Evolutionary conservation across 35 echinoderm and acorn worm species (phyloP).

Genomic region (Heliocidaris erythrogramma): DNA sequence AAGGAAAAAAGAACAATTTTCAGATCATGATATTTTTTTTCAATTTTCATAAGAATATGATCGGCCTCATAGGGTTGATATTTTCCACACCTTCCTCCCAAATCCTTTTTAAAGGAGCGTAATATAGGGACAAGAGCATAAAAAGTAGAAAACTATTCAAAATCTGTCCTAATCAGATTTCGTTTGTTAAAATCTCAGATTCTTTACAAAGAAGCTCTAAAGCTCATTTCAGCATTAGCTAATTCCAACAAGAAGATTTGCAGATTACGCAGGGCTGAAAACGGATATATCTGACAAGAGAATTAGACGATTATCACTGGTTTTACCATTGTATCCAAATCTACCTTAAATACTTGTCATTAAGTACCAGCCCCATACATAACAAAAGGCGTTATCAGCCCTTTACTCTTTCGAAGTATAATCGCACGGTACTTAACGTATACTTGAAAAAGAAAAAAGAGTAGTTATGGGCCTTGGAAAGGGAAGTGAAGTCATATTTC

Average conservation of each 20-base stretch:
- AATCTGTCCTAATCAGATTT: constrained; percentile 22
- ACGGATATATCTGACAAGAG: constrained; percentile 43
- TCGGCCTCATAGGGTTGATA: neutral
- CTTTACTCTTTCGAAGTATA: neutral
- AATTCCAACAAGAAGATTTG: constrained; percentile 41
- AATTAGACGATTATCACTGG: constrained; percentile 33
- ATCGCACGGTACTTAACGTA: constrained; percentile 8
- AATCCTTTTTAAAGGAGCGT: neutral
- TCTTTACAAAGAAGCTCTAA: neutral
- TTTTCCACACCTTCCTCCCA: neutral
- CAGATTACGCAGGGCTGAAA: neutral
- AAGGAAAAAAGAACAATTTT: neutral
- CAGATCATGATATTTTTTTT: neutral
- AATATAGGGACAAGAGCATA: neutral
- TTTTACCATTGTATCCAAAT: neutral
- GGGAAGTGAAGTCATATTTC: neutral
- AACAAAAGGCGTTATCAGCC: neutral
- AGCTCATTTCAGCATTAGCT: constrained; percentile 43
- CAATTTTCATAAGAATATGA: no score
- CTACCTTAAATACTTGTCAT: neutral
- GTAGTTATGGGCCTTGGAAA: neutral
- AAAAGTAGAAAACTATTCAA: neutral
- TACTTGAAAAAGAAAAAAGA: neutral
- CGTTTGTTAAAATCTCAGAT: constrained; percentile 14
- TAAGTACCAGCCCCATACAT: neutral